Base-by-base conservation (phyloP, 2,797 vertebrate species). In the Trachops cirrhosus region DNA sequence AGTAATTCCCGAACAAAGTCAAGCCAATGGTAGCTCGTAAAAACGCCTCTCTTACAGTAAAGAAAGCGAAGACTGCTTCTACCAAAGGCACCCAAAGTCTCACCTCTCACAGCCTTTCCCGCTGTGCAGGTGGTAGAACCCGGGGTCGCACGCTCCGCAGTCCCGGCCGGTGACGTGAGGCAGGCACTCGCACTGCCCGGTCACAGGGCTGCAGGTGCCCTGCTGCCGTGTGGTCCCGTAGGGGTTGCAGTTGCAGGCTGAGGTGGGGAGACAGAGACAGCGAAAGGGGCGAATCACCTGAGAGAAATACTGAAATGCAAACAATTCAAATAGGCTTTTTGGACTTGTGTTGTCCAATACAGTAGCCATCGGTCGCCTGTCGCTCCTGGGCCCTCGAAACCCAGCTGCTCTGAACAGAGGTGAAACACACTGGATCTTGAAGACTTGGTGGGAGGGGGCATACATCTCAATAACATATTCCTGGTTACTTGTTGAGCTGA, bases 61-160 rank as follows among this genome's bases (percentile, higher is more conserved):
- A 59, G 18, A n/a, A 4, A 32, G 79, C 15, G 24, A 48, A 21
- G 22, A 14, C 0, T 41, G 7, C 46, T 37, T 32, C 29, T 19
- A 24, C 21, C 48, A 5, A 26, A 16, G 46, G 52, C 37, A 14
- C 29, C 37, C 8, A 2, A 0, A 0, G 19, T 0, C 24, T 98
- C 91, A 99, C 99, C 99, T 98, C 96, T 99, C 98, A 44, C 99
- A 99, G 98, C 99, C 99, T 0, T 77, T 97, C 37, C 99, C 98
- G 0, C 99, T 99, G 97, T 98, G 99, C 73, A 99, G 98, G 98
- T 99, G 99, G 98, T 99, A 99, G 98, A 99, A 99, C 14, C 99
- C 99, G 0, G 99, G 99, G 89, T 99, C 98, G 9, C 99, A 99
- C 57, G 98, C 97, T 3, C 99, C 98, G 88, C 99, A 99, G 98